Evolutionary conservation across 2,113 vertebrate species (phyloP).

Genomic region (Salvelinus sp.): DNA sequence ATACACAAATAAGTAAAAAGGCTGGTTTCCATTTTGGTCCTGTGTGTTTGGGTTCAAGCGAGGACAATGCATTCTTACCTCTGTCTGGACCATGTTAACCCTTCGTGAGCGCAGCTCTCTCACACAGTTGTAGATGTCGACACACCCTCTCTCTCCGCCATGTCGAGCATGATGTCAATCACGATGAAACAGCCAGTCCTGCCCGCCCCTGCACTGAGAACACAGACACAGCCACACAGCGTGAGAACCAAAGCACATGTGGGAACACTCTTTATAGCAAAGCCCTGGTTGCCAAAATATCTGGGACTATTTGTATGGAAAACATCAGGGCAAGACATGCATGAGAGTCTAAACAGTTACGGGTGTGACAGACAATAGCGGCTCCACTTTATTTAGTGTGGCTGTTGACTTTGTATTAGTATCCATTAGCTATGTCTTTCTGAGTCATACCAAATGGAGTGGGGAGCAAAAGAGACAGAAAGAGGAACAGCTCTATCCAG

Average conservation of each 20-base stretch:
- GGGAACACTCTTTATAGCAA: conserved; percentile 2
- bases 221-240: conserved; percentile 20
- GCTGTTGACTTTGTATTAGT: too few species aligned
- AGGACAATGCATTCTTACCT: not conserved
- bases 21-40: too few species aligned
- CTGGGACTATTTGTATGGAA: too few species aligned
- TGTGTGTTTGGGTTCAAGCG: not conserved
- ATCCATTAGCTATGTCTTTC: too few species aligned
- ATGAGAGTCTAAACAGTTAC: not conserved
- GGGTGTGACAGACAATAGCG: not conserved
- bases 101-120: conserved; percentile 11
- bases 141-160: conserved; percentile 97
- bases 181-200: conserved; percentile 97
- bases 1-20: too few species aligned
- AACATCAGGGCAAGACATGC: too few species aligned
- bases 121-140: conserved; percentile 82
- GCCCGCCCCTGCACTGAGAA: conserved; percentile 89
- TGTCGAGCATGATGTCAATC: conserved; percentile 98
- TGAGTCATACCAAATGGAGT: too few species aligned
- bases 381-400: too few species aligned
- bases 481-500: too few species aligned
- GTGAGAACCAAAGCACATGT: not conserved
- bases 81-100: conserved; percentile 15
- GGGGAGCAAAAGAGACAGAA: too few species aligned
- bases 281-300: not conserved